These are phyloP conservation scores for Trichogramma pretiosum DNA, from an alignment of 1,140 invertebrate species.

Conservation along the genomic window DNA sequence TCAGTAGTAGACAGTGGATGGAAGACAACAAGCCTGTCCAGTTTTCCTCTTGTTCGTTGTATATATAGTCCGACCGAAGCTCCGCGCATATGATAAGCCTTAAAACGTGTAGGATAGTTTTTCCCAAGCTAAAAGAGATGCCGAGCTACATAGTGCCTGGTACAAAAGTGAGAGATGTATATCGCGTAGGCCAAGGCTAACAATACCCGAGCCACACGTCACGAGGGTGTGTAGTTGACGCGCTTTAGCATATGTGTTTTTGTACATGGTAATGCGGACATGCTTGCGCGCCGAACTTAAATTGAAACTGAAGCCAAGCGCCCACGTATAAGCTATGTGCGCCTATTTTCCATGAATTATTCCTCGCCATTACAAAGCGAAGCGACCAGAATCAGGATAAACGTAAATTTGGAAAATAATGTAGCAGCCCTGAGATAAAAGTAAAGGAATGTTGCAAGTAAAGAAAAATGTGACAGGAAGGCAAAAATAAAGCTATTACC, in stretches of 20 bases:
- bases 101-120: background rate
- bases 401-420: too few species aligned
- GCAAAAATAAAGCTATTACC: slow-evolving; percentile 8
- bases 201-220: background rate
- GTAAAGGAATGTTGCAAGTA: too few species aligned
- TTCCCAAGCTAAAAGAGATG: background rate
- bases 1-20: too few species aligned
- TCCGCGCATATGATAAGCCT: slow-evolving; percentile 7
- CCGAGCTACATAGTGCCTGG: background rate
- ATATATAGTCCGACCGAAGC: slow-evolving; percentile 28
- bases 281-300: slow-evolving; percentile 33
- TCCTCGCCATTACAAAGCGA: background rate
- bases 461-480: too few species aligned
- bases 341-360: too few species aligned
- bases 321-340: slow-evolving; percentile 65
- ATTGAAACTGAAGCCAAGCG: slow-evolving; percentile 33
- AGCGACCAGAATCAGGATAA: too few species aligned
- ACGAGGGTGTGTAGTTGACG: slow-evolving; percentile 16
- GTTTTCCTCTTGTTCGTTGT: too few species aligned
- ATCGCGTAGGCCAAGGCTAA: background rate
- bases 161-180: background rate
- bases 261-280: slow-evolving; percentile 41
- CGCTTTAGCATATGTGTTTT: slow-evolving; percentile 41
- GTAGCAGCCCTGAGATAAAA: too few species aligned
- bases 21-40: too few species aligned